Conservation (phyloP, 2,797 vertebrate species). For the Hypotaenidia okinawae region DNA sequence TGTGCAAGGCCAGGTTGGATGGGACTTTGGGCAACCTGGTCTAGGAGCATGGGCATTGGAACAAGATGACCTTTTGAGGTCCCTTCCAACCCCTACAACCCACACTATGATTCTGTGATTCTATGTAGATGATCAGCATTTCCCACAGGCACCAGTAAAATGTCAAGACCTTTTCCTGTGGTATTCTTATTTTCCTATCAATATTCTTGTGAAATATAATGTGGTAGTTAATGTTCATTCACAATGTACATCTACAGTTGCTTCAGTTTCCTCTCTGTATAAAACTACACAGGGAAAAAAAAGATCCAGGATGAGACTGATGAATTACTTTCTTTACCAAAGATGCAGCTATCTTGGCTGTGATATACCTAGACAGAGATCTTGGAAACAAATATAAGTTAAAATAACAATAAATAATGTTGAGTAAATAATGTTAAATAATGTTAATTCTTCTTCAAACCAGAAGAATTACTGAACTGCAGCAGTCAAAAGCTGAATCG, state of each 20-base stretch:
- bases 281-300: neutral
- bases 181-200: neutral
- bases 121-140: neutral
- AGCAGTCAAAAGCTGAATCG: neutral
- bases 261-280: neutral
- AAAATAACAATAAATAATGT: neutral
- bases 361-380: neutral
- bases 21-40: no score
- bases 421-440: neutral
- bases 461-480: neutral
- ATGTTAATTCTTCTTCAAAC: neutral
- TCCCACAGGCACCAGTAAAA: neutral
- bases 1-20: no score
- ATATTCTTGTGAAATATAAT: neutral
- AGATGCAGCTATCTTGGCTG: neutral
- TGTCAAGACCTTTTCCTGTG: neutral
- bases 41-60: no score
- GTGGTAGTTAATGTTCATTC: neutral
- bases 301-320: neutral
- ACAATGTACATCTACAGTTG: neutral
- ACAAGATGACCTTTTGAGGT: no score
- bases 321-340: neutral
- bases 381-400: neutral
- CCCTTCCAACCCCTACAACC: no score
- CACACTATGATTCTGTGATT: no score